These are phyloP conservation scores for Gymnoscelis rufifasciata DNA, from an alignment of 2,888 invertebrate genomes.

Conservation along the genomic window DNA sequence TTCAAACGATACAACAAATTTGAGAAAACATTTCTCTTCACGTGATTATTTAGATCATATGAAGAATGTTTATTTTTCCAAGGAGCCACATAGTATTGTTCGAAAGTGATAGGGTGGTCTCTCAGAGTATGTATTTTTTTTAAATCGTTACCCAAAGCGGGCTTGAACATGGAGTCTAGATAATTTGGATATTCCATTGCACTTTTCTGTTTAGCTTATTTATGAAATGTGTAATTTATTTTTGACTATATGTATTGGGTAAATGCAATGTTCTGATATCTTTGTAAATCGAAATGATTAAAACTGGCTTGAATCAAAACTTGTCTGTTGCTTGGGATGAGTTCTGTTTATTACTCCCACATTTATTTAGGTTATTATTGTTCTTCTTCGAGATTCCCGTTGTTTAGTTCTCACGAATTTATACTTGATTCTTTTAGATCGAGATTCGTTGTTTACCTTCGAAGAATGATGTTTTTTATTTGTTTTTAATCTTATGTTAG, in stretches of 20 bases:
- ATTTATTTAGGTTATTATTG: too few relatives aligned
- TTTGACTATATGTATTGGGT: not conserved
- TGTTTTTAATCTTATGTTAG: too few relatives aligned
- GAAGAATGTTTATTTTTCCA: constrained; percentile 19
- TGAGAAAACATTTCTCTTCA: constrained; percentile 24
- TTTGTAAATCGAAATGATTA: too few relatives aligned
- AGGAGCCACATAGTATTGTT: constrained; percentile 32
- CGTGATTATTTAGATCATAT: constrained; percentile 20
- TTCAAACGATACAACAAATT: constrained; percentile 39
- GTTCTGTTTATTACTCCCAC: too few relatives aligned
- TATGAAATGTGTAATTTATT: not conserved
- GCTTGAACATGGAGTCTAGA: constrained; percentile 16
- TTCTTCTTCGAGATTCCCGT: too few relatives aligned
- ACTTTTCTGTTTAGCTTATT: not conserved
- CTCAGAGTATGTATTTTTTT: constrained; percentile 20
- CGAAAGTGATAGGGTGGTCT: constrained; percentile 26
- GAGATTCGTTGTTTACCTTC: too few relatives aligned
- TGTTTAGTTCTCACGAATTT: too few relatives aligned
- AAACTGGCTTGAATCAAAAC: too few relatives aligned
- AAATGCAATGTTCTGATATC: too few relatives aligned
- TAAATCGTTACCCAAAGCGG: constrained; percentile 21
- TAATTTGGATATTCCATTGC: constrained; percentile 30
- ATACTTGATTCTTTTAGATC: too few relatives aligned
- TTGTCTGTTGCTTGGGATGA: too few relatives aligned
- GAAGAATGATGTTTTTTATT: too few relatives aligned